phyloP scores from a whole-genome alignment of 2,888 invertebrate species.

The Tachina fera region DNA sequence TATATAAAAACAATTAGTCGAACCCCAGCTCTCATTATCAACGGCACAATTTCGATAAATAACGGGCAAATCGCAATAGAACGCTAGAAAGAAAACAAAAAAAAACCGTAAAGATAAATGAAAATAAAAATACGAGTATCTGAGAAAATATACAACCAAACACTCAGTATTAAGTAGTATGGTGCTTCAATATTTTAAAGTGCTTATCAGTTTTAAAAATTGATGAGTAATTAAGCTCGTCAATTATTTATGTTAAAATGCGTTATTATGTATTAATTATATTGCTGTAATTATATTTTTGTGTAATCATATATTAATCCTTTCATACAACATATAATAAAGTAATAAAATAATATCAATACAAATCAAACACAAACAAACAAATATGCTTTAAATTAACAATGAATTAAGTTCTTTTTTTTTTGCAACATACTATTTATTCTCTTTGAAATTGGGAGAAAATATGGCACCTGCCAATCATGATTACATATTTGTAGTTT shows the following conservation, averaged over 20 bases:
- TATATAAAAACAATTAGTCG: conserved; percentile 43
- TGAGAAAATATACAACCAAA: conserved; percentile 43
- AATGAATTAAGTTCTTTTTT: not conserved
- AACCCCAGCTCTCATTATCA: conserved; percentile 59
- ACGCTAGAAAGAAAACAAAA: conserved; percentile 20
- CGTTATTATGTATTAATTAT: conserved; percentile 27
- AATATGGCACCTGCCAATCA: conserved; percentile 7
- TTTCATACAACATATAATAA: not conserved
- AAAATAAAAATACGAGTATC: conserved; percentile 26
- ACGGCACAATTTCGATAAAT: conserved; percentile 59
- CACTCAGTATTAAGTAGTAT: conserved; percentile 28
- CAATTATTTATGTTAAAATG: conserved; percentile 61
- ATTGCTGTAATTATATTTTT: not conserved
- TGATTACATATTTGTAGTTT: not conserved
- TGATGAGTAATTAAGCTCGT: conserved; percentile 66
- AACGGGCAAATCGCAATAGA: conserved; percentile 41
- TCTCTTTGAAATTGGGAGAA: not conserved
- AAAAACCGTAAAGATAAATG: conserved; percentile 62
- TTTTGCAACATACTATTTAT: not conserved
- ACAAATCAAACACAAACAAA: not conserved
- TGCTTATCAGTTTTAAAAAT: conserved; percentile 67
- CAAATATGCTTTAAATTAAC: not conserved
- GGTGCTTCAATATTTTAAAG: conserved; percentile 35
- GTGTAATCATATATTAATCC: conserved; percentile 3
- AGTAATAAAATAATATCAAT: not conserved